Evolutionary conservation across 2,888 invertebrate species (phyloP), one percentile per base, ranked within the genome.

Genomic region (Petrolisthes manimaculis): DNA sequence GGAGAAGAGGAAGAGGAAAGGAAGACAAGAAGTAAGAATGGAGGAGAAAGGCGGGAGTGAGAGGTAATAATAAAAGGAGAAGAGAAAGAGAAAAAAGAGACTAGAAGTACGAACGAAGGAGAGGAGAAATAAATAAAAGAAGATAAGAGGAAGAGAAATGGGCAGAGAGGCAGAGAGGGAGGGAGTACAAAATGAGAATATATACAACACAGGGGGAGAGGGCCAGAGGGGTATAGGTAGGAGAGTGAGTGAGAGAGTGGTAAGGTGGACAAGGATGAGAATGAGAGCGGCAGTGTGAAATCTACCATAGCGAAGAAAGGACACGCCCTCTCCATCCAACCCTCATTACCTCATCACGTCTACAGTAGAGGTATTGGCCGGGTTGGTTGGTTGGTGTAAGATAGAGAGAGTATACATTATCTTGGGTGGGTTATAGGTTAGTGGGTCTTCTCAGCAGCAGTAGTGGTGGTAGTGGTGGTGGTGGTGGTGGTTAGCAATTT

Each of bases 221-320:
- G 81, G 37, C 24, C 24, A 24, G 81, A 37, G 67, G 81, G n/a
- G n/a, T n/a, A n/a, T n/a, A n/a, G 37, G 37, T 37, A 51, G 69
- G 53, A 51, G 8, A 51, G 82, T 51, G 81, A 37, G 67, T 61
- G 69, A 61, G 82, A 67, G 67, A 53, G 53, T 37, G 18, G 53
- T 67, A 37, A 67, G 82, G 54, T 55, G 37, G 37, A 56, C 80
- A 24, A 24, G 80, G 24, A 54, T 21, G 24, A 56, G 80, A 56
- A 53, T 53, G 56, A 56, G 61, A 21, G 61, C 37, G 80, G 80
- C 80, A 82, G 82, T 82, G 82, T 82, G 82, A 82, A 82, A 82
- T 82, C 67, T 37, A 82, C 82, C 82, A 69, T 82, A 21, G 82
- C 82, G 14, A 67, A 82, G 82, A 14, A 8, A 24, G 82, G 82